A percentile compares a stretch with the other conserved stretches of the same genome.
phyloP scores from a whole-genome alignment of 2,797 vertebrate species.

The Decapterus maruadsi region DNA sequence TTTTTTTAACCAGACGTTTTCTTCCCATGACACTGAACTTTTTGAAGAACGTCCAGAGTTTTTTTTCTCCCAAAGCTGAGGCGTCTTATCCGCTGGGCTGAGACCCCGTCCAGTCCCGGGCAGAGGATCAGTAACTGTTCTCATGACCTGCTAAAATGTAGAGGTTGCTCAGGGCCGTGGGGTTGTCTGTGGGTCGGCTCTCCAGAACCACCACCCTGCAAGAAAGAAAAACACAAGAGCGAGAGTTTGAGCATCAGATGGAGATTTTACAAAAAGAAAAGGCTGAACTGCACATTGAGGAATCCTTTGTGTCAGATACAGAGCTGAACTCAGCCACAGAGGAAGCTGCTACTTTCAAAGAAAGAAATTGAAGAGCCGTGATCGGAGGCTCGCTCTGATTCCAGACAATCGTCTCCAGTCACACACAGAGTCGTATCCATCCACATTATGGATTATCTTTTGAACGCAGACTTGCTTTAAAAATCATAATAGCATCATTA shows the following conservation, averaged over 20 bases:
- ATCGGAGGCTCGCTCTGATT: not conserved
- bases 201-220: conserved; percentile 97
- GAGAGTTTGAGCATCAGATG: not conserved
- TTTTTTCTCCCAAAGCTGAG: conserved; percentile 47
- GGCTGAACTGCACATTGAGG: not conserved
- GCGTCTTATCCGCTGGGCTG: not conserved
- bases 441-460: not conserved
- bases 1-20: conserved; percentile 12
- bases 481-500: not conserved
- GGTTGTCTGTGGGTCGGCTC: conserved; percentile 96
- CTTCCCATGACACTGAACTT: conserved; percentile 1
- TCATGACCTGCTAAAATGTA: conserved; percentile 99
- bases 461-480: not conserved
- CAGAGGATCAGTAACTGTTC: conserved; percentile 93
- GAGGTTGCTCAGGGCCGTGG: conserved; percentile 96
- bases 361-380: not conserved
- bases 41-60: conserved; percentile 23
- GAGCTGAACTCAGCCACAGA: not conserved
- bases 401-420: too few species aligned
- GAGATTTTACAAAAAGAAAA: not conserved
- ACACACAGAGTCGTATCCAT: not conserved
- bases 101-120: conserved; percentile 4
- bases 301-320: not conserved
- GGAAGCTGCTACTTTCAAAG: not conserved
- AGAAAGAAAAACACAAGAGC: conserved; percentile 28